phyloP scores from a whole-genome alignment of 2,888 invertebrate species.

The Biston stratarius region DNA sequence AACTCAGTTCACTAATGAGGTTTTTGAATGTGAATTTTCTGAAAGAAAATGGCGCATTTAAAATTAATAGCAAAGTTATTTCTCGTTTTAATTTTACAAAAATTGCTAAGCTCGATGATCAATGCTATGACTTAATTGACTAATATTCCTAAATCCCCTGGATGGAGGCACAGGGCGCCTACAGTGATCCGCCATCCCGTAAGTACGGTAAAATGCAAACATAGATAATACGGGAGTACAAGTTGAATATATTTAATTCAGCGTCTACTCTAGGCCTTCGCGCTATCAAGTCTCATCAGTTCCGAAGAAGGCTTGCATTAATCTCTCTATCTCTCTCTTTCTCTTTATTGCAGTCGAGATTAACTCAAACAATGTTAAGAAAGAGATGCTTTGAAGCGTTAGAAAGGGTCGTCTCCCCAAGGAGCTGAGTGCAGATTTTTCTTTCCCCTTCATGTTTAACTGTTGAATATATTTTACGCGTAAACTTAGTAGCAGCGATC shows the following conservation, averaged over 20 bases:
- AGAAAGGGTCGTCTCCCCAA: slow-evolving; percentile 32
- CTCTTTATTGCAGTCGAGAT: slow-evolving; percentile 47
- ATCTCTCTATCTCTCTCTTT: slow-evolving; percentile 32
- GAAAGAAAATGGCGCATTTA: too few relatives aligned
- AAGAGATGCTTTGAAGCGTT: slow-evolving; percentile 34
- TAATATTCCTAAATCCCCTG: too few relatives aligned
- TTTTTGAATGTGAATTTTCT: too few relatives aligned
- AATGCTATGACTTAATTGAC: too few relatives aligned
- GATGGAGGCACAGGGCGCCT: too few relatives aligned
- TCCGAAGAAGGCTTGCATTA: slow-evolving; percentile 16
- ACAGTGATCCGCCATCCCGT: too few relatives aligned
- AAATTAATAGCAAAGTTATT: too few relatives aligned
- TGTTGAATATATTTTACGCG: slow-evolving; percentile 35
- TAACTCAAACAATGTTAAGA: slow-evolving; percentile 43
- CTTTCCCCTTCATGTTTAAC: slow-evolving; percentile 32
- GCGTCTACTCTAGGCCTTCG: not conserved
- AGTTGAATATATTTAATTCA: not conserved
- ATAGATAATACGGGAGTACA: too few relatives aligned
- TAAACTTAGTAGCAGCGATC: slow-evolving; percentile 24
- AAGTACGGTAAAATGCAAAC: too few relatives aligned
- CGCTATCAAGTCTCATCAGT: not conserved
- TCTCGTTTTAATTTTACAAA: too few relatives aligned
- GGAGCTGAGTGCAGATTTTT: slow-evolving; percentile 26
- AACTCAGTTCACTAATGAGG: too few relatives aligned
- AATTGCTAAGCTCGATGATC: too few relatives aligned